These are phyloP conservation scores for Euglossa dilemma DNA, from an alignment of 1,140 invertebrate genomes.

Conservation along the genomic window DNA sequence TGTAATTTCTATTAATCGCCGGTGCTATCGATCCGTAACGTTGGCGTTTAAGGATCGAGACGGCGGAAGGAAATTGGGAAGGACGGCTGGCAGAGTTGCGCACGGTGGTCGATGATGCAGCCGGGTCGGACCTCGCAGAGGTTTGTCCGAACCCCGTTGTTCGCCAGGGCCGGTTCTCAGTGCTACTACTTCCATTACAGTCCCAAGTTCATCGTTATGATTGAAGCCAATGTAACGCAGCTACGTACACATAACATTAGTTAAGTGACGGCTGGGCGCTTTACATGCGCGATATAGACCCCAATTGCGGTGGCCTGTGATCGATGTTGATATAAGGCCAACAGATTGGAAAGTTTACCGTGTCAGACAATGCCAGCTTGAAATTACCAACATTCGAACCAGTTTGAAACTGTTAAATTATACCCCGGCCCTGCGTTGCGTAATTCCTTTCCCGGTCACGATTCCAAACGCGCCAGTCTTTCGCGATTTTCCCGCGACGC, in stretches of 20 bases:
- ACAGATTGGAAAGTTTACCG: slow-evolving; percentile 39
- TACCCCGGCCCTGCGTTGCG: not conserved
- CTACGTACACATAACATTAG: slow-evolving; percentile 35
- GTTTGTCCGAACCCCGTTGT: slow-evolving; percentile 5
- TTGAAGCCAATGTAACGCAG: slow-evolving; percentile 35
- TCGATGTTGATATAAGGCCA: slow-evolving; percentile 31
- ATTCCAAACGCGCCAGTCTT: not conserved
- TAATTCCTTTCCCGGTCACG: not conserved
- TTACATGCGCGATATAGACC: slow-evolving; percentile 24
- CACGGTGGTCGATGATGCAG: not conserved
- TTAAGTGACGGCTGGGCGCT: slow-evolving; percentile 35
- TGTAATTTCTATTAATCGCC: too few relatives aligned
- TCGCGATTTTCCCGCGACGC: too few relatives aligned
- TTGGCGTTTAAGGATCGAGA: too few relatives aligned
- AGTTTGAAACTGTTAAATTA: not conserved
- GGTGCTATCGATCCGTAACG: too few relatives aligned
- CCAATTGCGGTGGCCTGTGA: slow-evolving; percentile 34
- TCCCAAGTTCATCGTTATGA: slow-evolving; percentile 43
- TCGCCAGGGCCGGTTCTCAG: slow-evolving; percentile 22
- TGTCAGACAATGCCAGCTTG: slow-evolving; percentile 17
- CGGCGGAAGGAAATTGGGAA: too few relatives aligned
- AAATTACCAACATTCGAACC: slow-evolving; percentile 25
- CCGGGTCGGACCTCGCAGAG: not conserved
- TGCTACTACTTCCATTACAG: slow-evolving; percentile 27
- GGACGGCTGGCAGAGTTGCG: too few relatives aligned